A percentile compares a stretch with the other conserved stretches of the same genome.
Conservation (phyloP, 2,888 invertebrate species). For the Schrankia costaestrigalis region DNA sequence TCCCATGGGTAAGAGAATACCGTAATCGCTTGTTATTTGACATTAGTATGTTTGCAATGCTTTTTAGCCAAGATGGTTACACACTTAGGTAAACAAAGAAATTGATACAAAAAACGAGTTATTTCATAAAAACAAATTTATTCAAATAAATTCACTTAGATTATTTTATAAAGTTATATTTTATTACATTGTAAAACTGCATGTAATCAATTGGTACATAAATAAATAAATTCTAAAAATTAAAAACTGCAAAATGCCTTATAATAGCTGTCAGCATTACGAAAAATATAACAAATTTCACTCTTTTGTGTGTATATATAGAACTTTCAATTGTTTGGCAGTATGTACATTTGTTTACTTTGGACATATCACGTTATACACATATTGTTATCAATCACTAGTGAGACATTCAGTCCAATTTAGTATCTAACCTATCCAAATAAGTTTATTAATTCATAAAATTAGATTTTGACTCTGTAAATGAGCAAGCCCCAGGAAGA, state of each 20-base stretch:
- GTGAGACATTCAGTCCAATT: conserved; percentile 33
- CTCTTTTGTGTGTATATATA: conserved; percentile 33
- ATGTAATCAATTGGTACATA: conserved; percentile 28
- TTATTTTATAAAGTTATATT: conserved; percentile 27
- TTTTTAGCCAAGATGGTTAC: too few species aligned
- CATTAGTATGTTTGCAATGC: too few species aligned
- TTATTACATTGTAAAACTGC: conserved; percentile 25
- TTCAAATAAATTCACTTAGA: conserved; percentile 29
- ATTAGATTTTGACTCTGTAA: conserved; percentile 2
- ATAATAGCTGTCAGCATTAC: conserved; percentile 28
- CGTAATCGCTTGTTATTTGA: too few species aligned
- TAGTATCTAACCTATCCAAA: conserved; percentile 24
- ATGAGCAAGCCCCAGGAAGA: too few species aligned
- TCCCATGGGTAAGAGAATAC: too few species aligned
- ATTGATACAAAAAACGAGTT: conserved; percentile 2
- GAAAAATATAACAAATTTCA: conserved; percentile 38
- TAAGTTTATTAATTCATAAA: too few species aligned
- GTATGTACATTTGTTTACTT: conserved; percentile 33
- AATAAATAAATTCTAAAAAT: conserved; percentile 32
- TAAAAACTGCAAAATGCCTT: conserved; percentile 17
- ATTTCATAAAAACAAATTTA: conserved; percentile 33
- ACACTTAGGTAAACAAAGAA: neutral
- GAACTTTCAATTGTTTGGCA: conserved; percentile 34
- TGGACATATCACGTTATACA: conserved; percentile 33
- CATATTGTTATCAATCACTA: conserved; percentile 33